Conservation (phyloP, 1,140 invertebrate species). For the Pseudachorutes palmiensis region DNA sequence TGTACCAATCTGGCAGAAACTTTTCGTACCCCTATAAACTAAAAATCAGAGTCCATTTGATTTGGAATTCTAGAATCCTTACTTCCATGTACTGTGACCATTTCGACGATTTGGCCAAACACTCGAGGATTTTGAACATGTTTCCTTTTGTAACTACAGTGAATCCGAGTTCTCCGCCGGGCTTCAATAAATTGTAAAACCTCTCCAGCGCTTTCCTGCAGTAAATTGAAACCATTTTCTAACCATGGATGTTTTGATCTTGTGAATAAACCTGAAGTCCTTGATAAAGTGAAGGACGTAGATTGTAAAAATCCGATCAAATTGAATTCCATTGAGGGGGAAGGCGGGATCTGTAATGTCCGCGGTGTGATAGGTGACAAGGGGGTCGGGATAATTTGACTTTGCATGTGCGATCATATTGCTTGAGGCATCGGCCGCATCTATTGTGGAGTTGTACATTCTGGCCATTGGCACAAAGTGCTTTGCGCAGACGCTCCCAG, state of each 20-base stretch:
- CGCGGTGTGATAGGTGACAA: neutral
- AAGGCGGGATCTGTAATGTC: neutral
- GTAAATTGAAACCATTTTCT: neutral
- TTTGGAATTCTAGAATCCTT: no score
- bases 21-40: no score
- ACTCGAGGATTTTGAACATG: neutral
- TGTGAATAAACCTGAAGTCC: conserved; percentile 10
- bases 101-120: neutral
- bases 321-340: neutral
- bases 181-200: neutral
- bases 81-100: neutral
- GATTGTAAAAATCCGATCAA: conserved; percentile 13
- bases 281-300: conserved; percentile 21
- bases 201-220: neutral
- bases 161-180: neutral
- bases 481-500: neutral
- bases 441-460: neutral
- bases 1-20: no score
- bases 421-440: conserved; percentile 5
- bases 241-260: neutral
- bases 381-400: neutral
- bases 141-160: neutral
- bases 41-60: no score
- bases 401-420: conserved; percentile 15
- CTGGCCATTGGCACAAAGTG: conserved; percentile 15